Conservation (phyloP, 2,113 vertebrate genomes). For the Lontra canadensis region DNA sequence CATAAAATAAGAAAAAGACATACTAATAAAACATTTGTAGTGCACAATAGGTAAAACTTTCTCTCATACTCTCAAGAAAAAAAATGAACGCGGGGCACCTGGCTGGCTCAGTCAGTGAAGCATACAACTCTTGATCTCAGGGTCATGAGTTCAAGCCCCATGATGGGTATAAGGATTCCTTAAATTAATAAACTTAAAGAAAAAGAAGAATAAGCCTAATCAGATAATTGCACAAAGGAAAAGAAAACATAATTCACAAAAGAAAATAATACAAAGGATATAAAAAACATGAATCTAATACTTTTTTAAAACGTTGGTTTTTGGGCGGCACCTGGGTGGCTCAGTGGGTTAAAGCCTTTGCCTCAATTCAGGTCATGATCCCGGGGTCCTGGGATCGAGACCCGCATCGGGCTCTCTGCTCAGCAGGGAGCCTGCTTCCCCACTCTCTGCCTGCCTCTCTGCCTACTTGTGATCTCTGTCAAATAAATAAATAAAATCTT, state of each 20-base stretch:
- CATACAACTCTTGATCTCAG: background rate
- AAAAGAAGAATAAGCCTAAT: background rate
- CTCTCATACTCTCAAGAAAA: background rate
- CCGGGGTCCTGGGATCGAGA: too few species aligned
- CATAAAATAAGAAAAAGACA: background rate
- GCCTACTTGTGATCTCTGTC: too few species aligned
- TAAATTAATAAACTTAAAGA: background rate
- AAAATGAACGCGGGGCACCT: background rate
- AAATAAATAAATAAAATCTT: too few species aligned
- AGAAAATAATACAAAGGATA: background rate
- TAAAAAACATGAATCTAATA: background rate
- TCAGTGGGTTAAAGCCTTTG: too few species aligned
- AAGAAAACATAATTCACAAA: background rate
- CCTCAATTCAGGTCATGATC: too few species aligned
- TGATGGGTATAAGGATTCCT: background rate
- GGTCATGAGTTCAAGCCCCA: background rate
- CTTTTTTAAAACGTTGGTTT: too few species aligned
- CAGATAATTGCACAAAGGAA: background rate
- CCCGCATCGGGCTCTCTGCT: too few species aligned
- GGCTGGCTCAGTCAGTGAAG: background rate
- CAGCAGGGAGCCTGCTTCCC: too few species aligned
- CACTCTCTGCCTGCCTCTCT: too few species aligned
- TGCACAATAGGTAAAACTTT: background rate
- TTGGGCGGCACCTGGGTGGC: too few species aligned
- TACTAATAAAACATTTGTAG: background rate